A percentile compares a stretch with the other conserved stretches of the same genome.
Evolutionary conservation across 2,888 invertebrate species (phyloP).

Genomic region (Apodemia duryi): DNA sequence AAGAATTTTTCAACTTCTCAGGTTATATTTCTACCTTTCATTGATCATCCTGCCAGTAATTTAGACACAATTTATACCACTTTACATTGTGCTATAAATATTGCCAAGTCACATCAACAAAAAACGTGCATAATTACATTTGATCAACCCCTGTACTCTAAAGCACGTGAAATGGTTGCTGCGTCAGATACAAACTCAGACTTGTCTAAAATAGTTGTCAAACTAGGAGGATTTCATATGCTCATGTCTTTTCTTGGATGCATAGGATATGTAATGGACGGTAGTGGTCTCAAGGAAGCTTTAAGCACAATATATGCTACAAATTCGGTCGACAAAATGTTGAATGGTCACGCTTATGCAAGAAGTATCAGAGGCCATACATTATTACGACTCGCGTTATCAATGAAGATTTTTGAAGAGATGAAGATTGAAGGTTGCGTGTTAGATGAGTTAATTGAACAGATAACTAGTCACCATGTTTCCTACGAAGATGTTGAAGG

Average conservation of each 20-base stretch:
- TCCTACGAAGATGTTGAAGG: conserved; percentile 39
- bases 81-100: conserved; percentile 32
- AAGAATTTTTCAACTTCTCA: conserved; percentile 34
- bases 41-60: conserved; percentile 41
- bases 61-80: conserved; percentile 39
- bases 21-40: conserved; percentile 42
- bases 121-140: conserved; percentile 38
- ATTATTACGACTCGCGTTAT: conserved; percentile 20
- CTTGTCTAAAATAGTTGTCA: conserved; percentile 19
- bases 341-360: conserved; percentile 28
- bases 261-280: conserved; percentile 48
- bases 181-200: conserved; percentile 25
- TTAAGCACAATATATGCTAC: conserved; percentile 34
- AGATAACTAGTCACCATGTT: conserved; percentile 34
- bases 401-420: conserved; percentile 35
- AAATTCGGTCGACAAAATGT: conserved; percentile 28
- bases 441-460: conserved; percentile 35
- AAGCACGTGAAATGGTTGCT: conserved; percentile 40
- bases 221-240: conserved; percentile 33
- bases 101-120: conserved; percentile 26
- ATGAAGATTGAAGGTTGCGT: conserved; percentile 33
- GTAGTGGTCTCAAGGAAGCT: conserved; percentile 47
- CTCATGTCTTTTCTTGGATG: conserved; percentile 48
- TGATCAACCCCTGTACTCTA: conserved; percentile 38
- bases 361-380: conserved; percentile 27